These are phyloP conservation scores for Zosterops borbonicus DNA, from an alignment of 2,113 vertebrate species.

Conservation along the genomic window DNA sequence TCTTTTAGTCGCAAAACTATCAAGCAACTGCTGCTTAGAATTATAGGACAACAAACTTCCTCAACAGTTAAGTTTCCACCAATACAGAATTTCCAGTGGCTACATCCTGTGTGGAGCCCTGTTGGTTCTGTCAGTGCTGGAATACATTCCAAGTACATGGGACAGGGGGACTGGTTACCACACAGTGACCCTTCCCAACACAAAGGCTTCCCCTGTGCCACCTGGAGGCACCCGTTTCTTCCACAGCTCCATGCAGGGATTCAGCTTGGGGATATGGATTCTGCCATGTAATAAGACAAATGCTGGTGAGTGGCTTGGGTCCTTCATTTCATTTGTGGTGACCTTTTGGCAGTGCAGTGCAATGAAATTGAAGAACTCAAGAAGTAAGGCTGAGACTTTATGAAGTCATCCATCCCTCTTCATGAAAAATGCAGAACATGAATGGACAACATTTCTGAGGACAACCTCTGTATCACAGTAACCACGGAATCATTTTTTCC, in stretches of 20 bases:
- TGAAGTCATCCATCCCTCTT: not conserved
- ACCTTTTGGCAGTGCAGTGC: not conserved
- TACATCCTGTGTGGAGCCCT: not conserved
- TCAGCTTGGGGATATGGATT: not conserved
- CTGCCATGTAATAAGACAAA: not conserved
- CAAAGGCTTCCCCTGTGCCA: rapidly evolving
- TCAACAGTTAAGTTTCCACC: not conserved
- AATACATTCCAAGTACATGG: rapidly evolving
- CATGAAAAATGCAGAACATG: not conserved
- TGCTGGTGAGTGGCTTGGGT: not conserved
- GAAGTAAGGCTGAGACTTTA: not conserved
- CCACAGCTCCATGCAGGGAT: rapidly evolving
- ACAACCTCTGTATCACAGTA: rapidly evolving
- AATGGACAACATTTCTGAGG: not conserved
- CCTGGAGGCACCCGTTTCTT: rapidly evolving
- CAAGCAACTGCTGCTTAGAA: not conserved
- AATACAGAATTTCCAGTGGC: not conserved
- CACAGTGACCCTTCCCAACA: not conserved
- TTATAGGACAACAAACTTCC: not conserved
- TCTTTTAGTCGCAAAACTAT: not conserved
- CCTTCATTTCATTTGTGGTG: not conserved
- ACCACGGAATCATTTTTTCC: not conserved
- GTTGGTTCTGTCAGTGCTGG: not conserved
- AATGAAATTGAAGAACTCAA: not conserved
- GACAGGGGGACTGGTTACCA: not conserved